Conservation (phyloP, 1,140 invertebrate genomes). For the Magallana angulata region DNA sequence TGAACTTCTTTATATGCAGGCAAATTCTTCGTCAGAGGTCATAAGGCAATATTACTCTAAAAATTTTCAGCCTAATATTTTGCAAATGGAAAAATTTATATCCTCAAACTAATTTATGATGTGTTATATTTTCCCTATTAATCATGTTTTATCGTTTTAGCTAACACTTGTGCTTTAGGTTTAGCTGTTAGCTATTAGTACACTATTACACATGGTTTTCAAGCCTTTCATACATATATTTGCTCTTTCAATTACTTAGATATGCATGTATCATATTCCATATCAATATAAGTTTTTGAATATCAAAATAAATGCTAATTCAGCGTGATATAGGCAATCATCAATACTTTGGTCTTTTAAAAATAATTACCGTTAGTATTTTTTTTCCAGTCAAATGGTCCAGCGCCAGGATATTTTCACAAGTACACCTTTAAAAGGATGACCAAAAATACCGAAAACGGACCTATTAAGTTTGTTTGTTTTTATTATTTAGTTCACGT, state of each 20-base stretch:
- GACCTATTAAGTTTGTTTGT: not conserved
- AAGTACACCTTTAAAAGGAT: not conserved
- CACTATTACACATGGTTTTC: not conserved
- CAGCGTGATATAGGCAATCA: not conserved
- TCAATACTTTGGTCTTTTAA: not conserved
- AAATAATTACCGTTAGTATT: not conserved
- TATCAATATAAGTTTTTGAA: not conserved
- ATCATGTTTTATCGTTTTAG: no score
- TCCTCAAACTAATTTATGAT: not conserved
- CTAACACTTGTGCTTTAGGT: no score
- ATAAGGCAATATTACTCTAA: not conserved
- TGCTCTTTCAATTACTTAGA: not conserved
- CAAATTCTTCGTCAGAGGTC: not conserved
- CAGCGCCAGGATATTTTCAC: not conserved
- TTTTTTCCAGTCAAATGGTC: not conserved
- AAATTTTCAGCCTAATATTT: not conserved
- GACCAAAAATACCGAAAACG: not conserved
- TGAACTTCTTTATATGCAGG: not conserved
- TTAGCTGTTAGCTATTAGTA: not conserved
- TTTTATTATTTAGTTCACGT: not conserved
- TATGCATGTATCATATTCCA: not conserved
- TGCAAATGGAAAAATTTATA: no score
- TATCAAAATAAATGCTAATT: not conserved
- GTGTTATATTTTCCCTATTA: not conserved
- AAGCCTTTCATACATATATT: not conserved